Evolutionary conservation across 2,888 invertebrate genomes (phyloP).

Genomic region (Achlya flavicornis): DNA sequence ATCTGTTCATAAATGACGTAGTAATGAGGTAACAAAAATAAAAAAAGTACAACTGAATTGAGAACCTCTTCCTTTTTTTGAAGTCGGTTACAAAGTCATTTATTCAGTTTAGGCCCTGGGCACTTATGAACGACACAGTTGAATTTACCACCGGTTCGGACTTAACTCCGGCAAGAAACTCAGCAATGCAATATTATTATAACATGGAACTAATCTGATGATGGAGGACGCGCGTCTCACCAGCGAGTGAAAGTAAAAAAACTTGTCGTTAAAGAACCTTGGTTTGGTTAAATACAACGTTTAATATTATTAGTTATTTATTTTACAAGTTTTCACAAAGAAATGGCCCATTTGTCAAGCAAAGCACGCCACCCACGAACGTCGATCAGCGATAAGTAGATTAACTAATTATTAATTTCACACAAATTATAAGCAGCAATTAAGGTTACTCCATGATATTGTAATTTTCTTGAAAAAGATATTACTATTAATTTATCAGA

Average conservation of each 20-base stretch:
- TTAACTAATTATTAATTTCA: slow-evolving; percentile 76
- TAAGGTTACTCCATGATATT: slow-evolving; percentile 33
- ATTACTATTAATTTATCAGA: neutral
- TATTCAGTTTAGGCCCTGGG: too few species aligned
- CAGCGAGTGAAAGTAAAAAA: neutral
- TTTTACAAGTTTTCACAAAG: neutral
- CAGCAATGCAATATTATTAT: too few species aligned
- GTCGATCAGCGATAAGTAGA: slow-evolving; percentile 52
- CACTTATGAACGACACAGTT: too few species aligned
- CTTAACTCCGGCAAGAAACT: too few species aligned
- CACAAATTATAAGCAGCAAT: slow-evolving; percentile 66
- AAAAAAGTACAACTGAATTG: too few species aligned
- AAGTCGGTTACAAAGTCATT: too few species aligned
- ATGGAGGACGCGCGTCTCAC: too few species aligned
- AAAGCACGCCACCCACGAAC: slow-evolving; percentile 20
- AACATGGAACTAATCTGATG: too few species aligned
- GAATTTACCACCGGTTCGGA: too few species aligned
- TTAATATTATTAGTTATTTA: neutral
- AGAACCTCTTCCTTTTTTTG: too few species aligned
- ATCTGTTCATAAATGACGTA: too few species aligned
- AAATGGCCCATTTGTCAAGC: slow-evolving; percentile 9
- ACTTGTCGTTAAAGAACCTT: neutral
- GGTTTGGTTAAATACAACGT: neutral
- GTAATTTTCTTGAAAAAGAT: slow-evolving; percentile 1
- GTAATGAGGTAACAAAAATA: too few species aligned